phyloP scores from a whole-genome alignment of 2,888 invertebrate species.

The Drosophila nr. perissopoda region DNA sequence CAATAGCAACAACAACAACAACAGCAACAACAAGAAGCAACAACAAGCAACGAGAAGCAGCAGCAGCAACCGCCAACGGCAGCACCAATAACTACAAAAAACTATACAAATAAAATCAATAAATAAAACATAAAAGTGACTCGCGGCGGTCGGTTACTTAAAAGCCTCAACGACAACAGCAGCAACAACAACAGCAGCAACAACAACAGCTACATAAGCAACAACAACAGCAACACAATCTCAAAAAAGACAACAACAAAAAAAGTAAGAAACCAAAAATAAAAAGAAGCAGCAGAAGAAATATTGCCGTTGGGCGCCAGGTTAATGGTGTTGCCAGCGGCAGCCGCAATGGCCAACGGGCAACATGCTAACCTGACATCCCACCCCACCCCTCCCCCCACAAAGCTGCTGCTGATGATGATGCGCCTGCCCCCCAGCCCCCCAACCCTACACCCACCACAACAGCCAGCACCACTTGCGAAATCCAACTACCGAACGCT shows the following conservation, averaged over 20 bases:
- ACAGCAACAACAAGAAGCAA: slow-evolving; percentile 14
- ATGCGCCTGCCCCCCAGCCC: not conserved
- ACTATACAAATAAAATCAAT: slow-evolving; percentile 72
- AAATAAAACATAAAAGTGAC: slow-evolving; percentile 73
- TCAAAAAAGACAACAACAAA: not conserved
- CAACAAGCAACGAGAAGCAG: slow-evolving; percentile 18
- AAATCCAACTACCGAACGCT: slow-evolving; percentile 26
- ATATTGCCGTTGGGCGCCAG: slow-evolving; percentile 48
- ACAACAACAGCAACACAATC: not conserved
- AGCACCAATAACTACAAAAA: slow-evolving; percentile 8
- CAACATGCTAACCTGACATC: slow-evolving; percentile 12
- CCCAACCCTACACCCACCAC: not conserved
- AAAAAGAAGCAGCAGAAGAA: slow-evolving; percentile 12
- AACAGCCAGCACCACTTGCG: not conserved
- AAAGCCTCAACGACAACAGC: slow-evolving; percentile 40
- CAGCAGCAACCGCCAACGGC: slow-evolving; percentile 11
- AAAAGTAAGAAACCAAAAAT: slow-evolving; percentile 8
- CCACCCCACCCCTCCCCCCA: not conserved
- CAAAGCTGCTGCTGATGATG: not conserved
- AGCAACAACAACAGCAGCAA: not conserved
- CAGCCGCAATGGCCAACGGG: slow-evolving; percentile 16
- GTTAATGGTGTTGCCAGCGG: slow-evolving; percentile 47
- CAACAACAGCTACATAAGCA: not conserved
- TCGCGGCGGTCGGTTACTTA: slow-evolving; percentile 67
- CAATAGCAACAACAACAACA: slow-evolving; percentile 50